Evolutionary conservation across 2,888 invertebrate species (phyloP).

Genomic region (Ornithoptera alexandrae): DNA sequence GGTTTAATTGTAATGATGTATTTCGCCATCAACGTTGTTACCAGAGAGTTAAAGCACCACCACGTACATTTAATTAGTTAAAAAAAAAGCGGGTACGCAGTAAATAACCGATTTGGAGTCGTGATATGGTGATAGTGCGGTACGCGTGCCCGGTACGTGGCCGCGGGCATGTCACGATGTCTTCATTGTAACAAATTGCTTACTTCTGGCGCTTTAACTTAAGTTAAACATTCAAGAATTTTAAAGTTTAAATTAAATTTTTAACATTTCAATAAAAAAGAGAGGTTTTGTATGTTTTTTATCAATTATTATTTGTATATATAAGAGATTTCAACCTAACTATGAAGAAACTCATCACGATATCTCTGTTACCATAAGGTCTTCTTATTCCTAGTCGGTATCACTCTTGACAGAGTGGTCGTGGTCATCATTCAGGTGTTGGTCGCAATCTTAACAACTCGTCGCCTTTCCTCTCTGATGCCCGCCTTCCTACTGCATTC

Average conservation of each 20-base stretch:
- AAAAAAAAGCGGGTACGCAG: conserved; percentile 38
- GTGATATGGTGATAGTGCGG: conserved; percentile 37
- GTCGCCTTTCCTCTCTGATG: too few relatives aligned
- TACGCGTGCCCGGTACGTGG: conserved; percentile 45
- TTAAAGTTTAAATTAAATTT: not conserved
- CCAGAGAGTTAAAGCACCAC: conserved; percentile 19
- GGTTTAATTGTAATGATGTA: not conserved
- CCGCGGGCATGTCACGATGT: conserved; percentile 39
- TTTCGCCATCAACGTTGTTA: conserved; percentile 2
- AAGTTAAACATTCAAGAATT: not conserved
- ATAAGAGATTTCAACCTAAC: too few relatives aligned
- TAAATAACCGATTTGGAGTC: conserved; percentile 37
- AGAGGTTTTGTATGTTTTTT: too few relatives aligned
- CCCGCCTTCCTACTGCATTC: too few relatives aligned
- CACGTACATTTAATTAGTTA: conserved; percentile 45
- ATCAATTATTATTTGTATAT: too few relatives aligned
- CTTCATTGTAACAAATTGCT: conserved; percentile 27
- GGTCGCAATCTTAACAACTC: too few relatives aligned
- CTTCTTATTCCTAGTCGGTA: too few relatives aligned
- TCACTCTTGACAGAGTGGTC: too few relatives aligned
- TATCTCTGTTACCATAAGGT: too few relatives aligned
- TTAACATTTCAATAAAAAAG: not conserved
- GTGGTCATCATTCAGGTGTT: too few relatives aligned
- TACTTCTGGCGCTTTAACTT: conserved; percentile 1
- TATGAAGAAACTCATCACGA: too few relatives aligned